Evolutionary conservation across 2,888 invertebrate genomes (phyloP), one percentile per base, ranked within the genome.

Genomic region (Campoletis raptor): DNA sequence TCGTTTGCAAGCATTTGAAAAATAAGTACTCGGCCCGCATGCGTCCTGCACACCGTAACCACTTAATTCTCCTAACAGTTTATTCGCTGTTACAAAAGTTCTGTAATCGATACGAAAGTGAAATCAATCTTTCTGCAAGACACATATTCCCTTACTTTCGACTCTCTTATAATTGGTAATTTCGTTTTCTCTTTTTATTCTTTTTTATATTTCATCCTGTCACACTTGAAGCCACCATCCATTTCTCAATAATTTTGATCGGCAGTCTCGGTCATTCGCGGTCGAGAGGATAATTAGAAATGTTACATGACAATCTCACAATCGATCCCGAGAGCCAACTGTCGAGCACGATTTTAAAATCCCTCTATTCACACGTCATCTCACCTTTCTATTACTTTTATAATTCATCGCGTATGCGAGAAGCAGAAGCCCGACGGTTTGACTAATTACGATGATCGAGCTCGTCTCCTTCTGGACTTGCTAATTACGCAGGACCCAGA

Each of bases 211-310:
- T 85, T 54, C n/a, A 61, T 81, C 30, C 42, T 61, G 54, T 74
- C 79, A 61, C 76, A 45, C 73, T 37, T 52, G 42, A 69, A 76
- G 69, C 18, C 45, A 79, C 73, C 45, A 48, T 54, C 73, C 70
- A 67, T 87, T 87, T 79, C 87, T 80, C 85, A 87, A 87, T 87
- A 70, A 87, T 76, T 87, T 82, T 79, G 45, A 80, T 74, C 80
- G 72, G 52, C 37, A 67, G 77, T 48, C 67, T 61, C 74, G 83
- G 52, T 81, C 67, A 79, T 83, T 66, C 52, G 61, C 52, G 70
- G 52, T 52, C 42, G 57, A 61, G 66, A 18, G 21, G 78, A 66
- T 61, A 72, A 83, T 82, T 66, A 83, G 76, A 64, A 72, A 54
- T 45, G 77, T 83, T 81, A 78, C 83, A 77, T 69, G 83, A 83